Percentiles rank a stretch among this genome's conserved stretches.
Evolutionary conservation across 35 echinoderm and acorn worm genomes (phyloP).

Genomic region (Ptychodera flava): DNA sequence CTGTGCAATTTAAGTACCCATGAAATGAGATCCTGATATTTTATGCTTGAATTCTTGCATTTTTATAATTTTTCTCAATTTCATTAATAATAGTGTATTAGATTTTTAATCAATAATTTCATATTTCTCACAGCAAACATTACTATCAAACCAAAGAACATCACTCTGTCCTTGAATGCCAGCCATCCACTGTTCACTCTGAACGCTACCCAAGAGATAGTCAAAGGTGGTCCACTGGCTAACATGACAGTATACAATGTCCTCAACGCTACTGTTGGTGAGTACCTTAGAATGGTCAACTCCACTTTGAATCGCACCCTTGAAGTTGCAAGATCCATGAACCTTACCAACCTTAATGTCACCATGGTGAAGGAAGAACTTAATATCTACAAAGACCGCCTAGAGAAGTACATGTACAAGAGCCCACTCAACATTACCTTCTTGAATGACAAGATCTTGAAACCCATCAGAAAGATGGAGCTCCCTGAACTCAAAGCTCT

Average conservation of each 20-base stretch:
- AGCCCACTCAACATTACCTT: neutral
- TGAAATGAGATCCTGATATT: too few relatives aligned
- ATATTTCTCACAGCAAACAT: slow-evolving; percentile 42
- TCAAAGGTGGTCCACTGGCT: slow-evolving; percentile 56
- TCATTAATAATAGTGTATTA: too few relatives aligned
- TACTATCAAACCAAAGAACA: slow-evolving; percentile 30
- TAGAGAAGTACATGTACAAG: neutral
- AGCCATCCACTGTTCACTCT: slow-evolving; percentile 36
- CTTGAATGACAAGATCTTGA: neutral
- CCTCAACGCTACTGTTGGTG: slow-evolving; percentile 14
- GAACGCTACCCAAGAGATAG: slow-evolving; percentile 44
- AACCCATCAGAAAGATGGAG: neutral
- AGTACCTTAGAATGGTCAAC: slow-evolving; percentile 26
- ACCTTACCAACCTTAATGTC: slow-evolving; percentile 22
- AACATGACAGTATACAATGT: slow-evolving; percentile 18
- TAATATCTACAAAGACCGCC: neutral
- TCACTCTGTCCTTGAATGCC: slow-evolving; percentile 28
- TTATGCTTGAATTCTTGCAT: too few relatives aligned
- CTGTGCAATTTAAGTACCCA: too few relatives aligned
- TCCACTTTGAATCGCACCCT: slow-evolving; percentile 19
- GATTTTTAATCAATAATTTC: too few relatives aligned
- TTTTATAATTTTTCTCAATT: too few relatives aligned
- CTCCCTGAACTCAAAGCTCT: neutral
- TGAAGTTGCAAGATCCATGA: slow-evolving; percentile 15
- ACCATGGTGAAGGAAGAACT: slow-evolving; percentile 8